Base-by-base conservation (phyloP, 2,797 vertebrate genomes). In the Fistularia commersonii region DNA sequence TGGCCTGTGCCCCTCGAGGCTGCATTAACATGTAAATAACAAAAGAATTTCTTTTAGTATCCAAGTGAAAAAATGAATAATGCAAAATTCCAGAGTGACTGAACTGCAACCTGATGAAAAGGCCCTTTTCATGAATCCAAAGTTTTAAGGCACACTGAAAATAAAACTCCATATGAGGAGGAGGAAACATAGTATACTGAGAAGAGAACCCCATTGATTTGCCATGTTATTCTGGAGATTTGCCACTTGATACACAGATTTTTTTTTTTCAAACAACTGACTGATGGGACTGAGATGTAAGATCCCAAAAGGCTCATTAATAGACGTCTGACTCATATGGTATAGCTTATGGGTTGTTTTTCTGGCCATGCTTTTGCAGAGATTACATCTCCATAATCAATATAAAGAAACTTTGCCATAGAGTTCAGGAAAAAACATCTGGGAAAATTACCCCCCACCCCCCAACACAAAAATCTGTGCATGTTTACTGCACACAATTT, bases 361-460 rank as follows among this genome's bases (percentile, higher is more conserved):
- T 66, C 58, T 67, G 62, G 56, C 65, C 56, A 51, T 69, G 79
- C 83, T 88, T 86, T 88, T 77, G 57, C 74, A 76, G 69, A 85
- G 79, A 86, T 90, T 86, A 80, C 79, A 87, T 88, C 82, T 84
- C 74, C 80, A 86, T 87, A 86, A 89, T 89, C 84, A 84, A 87
- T 88, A 83, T 70, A 72, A 76, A 57, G 15, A 73, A 78, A 64
- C 61, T 37, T 59, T 54, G 61, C 57, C 54, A 69, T 62, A 62
- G 59, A 72, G 45, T 48, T 45, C 52, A 48, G 41, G 50, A 44
- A 62, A 40, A 49, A 45, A 63, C 61, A 75, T 65, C 51, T 70
- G 53, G 54, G 50, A 72, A 78, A 79, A 71, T 51, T 60, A 64
- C 62, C 36, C 60, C 38, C 47, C 33, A 3, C 11, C 14, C 55